Base-by-base conservation (phyloP, 2,113 vertebrate genomes). In the Cranoglanis bouderius region DNA sequence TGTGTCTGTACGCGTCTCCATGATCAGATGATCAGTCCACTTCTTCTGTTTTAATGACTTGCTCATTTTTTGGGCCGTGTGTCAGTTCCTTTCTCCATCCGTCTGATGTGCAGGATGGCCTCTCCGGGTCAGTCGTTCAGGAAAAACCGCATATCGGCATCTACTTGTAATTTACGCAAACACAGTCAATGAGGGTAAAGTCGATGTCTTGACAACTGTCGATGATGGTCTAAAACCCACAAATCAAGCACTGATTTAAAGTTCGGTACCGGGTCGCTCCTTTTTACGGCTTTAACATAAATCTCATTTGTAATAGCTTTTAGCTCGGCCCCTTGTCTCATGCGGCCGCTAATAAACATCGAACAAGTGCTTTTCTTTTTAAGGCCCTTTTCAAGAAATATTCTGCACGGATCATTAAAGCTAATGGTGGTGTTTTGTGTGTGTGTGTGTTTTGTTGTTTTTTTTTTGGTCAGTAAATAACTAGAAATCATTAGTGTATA, bases 111-210 rank as follows among this genome's bases (percentile, higher is more conserved):
- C 13, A 21, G 78, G 84, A 85, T 14, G 72, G 70, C 67, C 80
- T 29, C 53, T 70, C 10, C 74, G 57, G 82, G 46, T 85, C 80
- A 70, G 46, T 89, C 82, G 72, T 88, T 88, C 75, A 87, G 82
- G 82, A 75, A 86, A 84, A 87, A 55, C 7, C 85, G 32, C 83
- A 86, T 90, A 89, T 87, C 53, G 89, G 85, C 89, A 87, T 85
- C 87, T 85, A 77, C 49, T 46, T 57, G 81, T 89, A 91, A 91
- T 91, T 91, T 91, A 89, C 86, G 85, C 67, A 82, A 87, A 90
- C 82, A 55, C 63, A 84, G 88, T 91, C 89, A 89, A 88, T 91
- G 87, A 78, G 55, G 67, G 84, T 80, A 75, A 89, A 81, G 87
- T 91, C 89, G 65, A 89, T 89, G 89, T 87, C 63, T 75, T 63